phyloP scores from a whole-genome alignment of 2,888 invertebrate species.

The Rhodophaea formosa region DNA sequence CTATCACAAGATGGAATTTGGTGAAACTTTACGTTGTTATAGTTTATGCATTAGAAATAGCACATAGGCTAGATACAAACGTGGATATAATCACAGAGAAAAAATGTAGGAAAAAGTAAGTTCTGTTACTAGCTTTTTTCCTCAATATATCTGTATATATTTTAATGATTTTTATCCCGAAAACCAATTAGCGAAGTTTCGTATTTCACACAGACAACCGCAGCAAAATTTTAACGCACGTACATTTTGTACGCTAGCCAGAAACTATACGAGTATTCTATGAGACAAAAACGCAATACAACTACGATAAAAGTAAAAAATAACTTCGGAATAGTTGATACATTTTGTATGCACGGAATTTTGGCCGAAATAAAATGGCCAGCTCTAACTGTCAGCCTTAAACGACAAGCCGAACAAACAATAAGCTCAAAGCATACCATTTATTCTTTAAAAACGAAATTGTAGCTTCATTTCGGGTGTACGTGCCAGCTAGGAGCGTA shows the following conservation, averaged over 20 bases:
- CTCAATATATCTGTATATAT: too few relatives aligned
- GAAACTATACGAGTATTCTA: not conserved
- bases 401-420: conserved; percentile 13
- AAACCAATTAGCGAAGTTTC: too few relatives aligned
- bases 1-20: too few relatives aligned
- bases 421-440: conserved; percentile 3
- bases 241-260: not conserved
- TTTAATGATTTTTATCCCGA: too few relatives aligned
- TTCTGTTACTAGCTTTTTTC: too few relatives aligned
- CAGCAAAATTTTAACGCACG: not conserved
- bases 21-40: too few relatives aligned
- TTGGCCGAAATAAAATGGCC: conserved; percentile 3
- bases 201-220: not conserved
- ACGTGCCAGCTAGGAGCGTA: not conserved
- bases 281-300: not conserved
- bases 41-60: too few relatives aligned
- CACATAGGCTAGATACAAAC: too few relatives aligned
- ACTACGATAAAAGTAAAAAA: conserved; percentile 5
- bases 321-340: conserved; percentile 1
- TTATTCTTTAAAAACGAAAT: conserved; percentile 13
- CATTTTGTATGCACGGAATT: conserved; percentile 11
- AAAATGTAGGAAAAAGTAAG: too few relatives aligned
- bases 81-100: too few relatives aligned
- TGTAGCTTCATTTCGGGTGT: conserved; percentile 12
- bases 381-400: conserved; percentile 6